Evolutionary conservation across 2,113 vertebrate species (phyloP), one percentile per base, ranked within the genome.

Genomic region (Istiophorus platypterus): DNA sequence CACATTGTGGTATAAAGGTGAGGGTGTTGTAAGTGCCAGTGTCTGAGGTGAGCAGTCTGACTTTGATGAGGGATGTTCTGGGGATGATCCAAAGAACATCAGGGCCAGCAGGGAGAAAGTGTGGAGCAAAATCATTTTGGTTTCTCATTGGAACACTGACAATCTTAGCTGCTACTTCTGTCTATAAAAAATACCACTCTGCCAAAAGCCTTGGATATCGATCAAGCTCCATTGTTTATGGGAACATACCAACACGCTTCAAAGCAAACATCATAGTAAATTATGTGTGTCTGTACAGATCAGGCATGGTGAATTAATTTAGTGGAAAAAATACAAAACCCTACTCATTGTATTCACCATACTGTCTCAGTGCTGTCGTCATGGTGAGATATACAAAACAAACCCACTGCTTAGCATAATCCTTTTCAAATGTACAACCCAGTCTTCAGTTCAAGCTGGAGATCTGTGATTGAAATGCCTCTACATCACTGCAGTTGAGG

Each of bases 111-210:
- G 27, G 27, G n/a, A 24, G 14, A 1, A 56, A 17, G 22, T 22
- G 18, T 27, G 5, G 12, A 56, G 37, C 49, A 27, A 70, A 69
- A 82, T 74, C 15, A 80, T 13, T 45, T 52, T 31, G 3, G 17
- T 57, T 49, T 51, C 70, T 12, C 26, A 59, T 8, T 74, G 64
- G 63, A 87, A 56, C 15, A 20, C 15, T 47, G 58, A 65, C 39
- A 54, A 9, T 14, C 34, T 51, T n/a, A 24, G 10, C 13, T 59
- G 37, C 52, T 54, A 56, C 73, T 52, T 81, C 10, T 49, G 4
- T 18, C 49, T 49, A 14, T 69, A 51, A 54, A 68, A 7, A 54
- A 62, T 15, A 68, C 11, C 56, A 24, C 17, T 41, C 7, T 7
- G 1, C 9, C 49, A 20, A 29, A 69, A 56, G 12, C 24, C 10